Base-by-base conservation (phyloP, 2,888 invertebrate species). In the Clepsis dumicolana region DNA sequence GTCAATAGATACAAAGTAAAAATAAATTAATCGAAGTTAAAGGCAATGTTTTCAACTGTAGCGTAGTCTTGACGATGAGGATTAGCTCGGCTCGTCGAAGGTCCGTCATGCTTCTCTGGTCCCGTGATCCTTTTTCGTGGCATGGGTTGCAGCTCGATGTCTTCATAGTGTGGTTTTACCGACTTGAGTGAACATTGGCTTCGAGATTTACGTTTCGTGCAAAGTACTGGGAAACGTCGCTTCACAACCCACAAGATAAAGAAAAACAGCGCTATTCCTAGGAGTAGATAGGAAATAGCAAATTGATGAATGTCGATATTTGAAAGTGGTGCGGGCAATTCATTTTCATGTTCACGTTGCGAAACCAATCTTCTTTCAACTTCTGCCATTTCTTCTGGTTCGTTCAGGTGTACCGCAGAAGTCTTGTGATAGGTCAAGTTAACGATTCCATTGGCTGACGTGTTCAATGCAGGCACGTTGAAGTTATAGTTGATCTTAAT, bases 361-460 rank as follows among this genome's bases (percentile, higher is more conserved):
- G 25, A n/a, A 4, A 3, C 10, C 12, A 52, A 24, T 24, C 25
- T n/a, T 12, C 14, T 25, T 1, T 52, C 25, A 3, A 52, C 25
- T 14, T 52, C 52, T 3, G 12, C 25, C 14, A 25, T 25, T n/a
- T 53, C 27, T 3, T 29, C 27, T 1, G 53, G 5, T 53, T 29
- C 1, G n/a, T 8, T 14, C 14, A 53, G 0, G 16, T 16, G 8
- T 27, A 4, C 16, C 29, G 7, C 7, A 29, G 29, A 5, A 27
- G 5, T 25, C 5, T 1, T 27, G 14, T 53, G 29, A 53, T 53
- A 16, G 1, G 56, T 57, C 16, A 57, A n/a, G n/a, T 63, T 57
- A 16, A 63, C 68, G 1, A 68, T 68, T 16, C 27, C 24, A 63
- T 63, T 63, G 1, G 62, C 44, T 1, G 62, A 29, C 1, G 62